Base-by-base conservation (phyloP, 35 echinoderm and acorn worm species). In the Ophioderma brevispina region DNA sequence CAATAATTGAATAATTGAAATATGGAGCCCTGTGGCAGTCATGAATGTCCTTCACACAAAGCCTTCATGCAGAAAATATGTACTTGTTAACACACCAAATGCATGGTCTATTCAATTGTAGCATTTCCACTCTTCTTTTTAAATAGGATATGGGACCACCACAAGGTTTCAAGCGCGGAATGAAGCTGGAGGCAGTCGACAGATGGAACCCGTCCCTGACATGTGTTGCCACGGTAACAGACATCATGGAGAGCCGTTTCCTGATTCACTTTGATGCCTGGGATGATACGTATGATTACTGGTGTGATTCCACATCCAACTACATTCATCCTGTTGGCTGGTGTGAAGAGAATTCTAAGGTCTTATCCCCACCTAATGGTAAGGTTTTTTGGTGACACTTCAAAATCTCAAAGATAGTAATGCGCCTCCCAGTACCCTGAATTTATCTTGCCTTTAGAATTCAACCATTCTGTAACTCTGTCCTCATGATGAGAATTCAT, bases 321-420 rank as follows among this genome's bases (percentile, higher is more conserved):
- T 95, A 98, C 88, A 98, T 98, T 33, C 96, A 98, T 56, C 96
- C 96, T 1, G 96, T 98, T 1, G 96, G 96, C 1, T 98, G 96
- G 96, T 98, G 96, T 70, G 87, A 98, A 37, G 93, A 92, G 31
- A 98, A 98, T 39, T 78, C 84, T 30, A 93, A 88, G 39, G 76
- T 87, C 28, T 78, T 98, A 32, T 92, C 96, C 8, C 93, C 96
- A 36, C 96, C 96, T 31, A 98, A 98, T 85, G 93, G 96, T 98
- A 94, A 23, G 52, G 4, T 46, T 46, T 46, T 46, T 46, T 46
- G 46, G 35, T 31, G 46, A 30, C 23, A 23, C 34, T 56, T 76
- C 64, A 98, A 94, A 99, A 76, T 95, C 88, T 56, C 87, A n/a
- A n/a, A n/a, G n/a, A n/a, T n/a, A n/a, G n/a, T n/a, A n/a, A n/a